Evolutionary conservation across 1,140 invertebrate genomes (phyloP), one percentile per base, ranked within the genome.

Genomic region (Eciton burchellii): DNA sequence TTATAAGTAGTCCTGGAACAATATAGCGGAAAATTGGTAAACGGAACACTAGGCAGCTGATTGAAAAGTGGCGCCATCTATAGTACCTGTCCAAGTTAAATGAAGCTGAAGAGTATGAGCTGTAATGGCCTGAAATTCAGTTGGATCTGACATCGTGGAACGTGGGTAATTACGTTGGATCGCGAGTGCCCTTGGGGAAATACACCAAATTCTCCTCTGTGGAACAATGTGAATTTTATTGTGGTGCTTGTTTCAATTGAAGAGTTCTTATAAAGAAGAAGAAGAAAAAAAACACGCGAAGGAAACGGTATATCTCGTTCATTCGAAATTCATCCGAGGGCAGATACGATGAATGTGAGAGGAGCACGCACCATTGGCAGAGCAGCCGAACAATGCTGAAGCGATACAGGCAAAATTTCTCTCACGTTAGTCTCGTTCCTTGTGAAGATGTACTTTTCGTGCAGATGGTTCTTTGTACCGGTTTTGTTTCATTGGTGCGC

Each of bases 91-190:
- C 52, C 12, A 29, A 72, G 83, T 79, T 86, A 88, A 83, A 72
- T 88, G 87, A 84, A 83, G 72, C 88, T 88, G 88, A 88, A 88
- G 87, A 88, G 84, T 81, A 59, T 65, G 83, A 82, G 77, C 76
- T 65, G 68, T 26, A 65, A 56, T 57, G 79, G 60, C 60, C 47
- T 73, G 72, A 85, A 85, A 85, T 88, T 83, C 87, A 88, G 87
- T 88, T 81, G 70, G 57, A 54, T 35, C 54, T 68, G 72, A 88
- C 83, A 68, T 86, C 56, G 35, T 79, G 68, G 35, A 68, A 65
- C 83, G 65, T 70, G 86, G 21, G 47, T 47, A 35, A 35, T 6
- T 35, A 35, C 49, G 54, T 79, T 43, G 35, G 35, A 56, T 70
- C 54, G 12, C 59, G 57, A 45, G 11, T 43, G 49, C 68, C 52